phyloP scores from a whole-genome alignment of 2,113 vertebrate species.

The Falco punctatus region DNA sequence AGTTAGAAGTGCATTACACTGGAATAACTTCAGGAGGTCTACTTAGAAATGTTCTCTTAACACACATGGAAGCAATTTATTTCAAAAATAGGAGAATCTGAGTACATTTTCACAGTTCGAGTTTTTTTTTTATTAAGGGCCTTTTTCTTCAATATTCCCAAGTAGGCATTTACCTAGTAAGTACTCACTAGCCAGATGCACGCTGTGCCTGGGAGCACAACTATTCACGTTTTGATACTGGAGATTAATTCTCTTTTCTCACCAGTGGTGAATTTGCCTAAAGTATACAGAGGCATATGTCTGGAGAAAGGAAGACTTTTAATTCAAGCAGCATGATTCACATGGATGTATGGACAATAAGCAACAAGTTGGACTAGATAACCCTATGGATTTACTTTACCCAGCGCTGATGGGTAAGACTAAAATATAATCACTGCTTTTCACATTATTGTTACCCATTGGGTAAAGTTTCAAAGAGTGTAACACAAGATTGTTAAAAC shows the following conservation, averaged over 20 bases:
- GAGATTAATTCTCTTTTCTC: not conserved
- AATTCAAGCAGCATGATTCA: not conserved
- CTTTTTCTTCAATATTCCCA: conserved; percentile 15
- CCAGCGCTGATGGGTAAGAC: not conserved
- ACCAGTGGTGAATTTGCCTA: not conserved
- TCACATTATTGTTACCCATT: not conserved
- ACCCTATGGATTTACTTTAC: not conserved
- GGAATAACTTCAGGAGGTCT: conserved; percentile 45
- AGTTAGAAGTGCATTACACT: conserved; percentile 31
- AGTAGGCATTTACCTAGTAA: not conserved
- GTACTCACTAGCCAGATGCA: not conserved
- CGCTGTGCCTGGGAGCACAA: not conserved
- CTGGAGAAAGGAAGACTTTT: not conserved
- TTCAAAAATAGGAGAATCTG: conserved; percentile 13
- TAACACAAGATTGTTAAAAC: not conserved
- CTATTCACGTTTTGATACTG: not conserved
- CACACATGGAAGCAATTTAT: conserved; percentile 53
- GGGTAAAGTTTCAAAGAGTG: not conserved
- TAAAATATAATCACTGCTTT: not conserved
- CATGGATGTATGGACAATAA: not conserved
- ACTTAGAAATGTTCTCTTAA: conserved; percentile 25
- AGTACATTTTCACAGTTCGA: not conserved
- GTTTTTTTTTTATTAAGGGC: not conserved
- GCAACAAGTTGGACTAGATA: not conserved
- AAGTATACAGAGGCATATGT: not conserved